These are phyloP conservation scores for Allophyes oxyacanthae DNA, from an alignment of 2,888 invertebrate species.

Conservation along the genomic window DNA sequence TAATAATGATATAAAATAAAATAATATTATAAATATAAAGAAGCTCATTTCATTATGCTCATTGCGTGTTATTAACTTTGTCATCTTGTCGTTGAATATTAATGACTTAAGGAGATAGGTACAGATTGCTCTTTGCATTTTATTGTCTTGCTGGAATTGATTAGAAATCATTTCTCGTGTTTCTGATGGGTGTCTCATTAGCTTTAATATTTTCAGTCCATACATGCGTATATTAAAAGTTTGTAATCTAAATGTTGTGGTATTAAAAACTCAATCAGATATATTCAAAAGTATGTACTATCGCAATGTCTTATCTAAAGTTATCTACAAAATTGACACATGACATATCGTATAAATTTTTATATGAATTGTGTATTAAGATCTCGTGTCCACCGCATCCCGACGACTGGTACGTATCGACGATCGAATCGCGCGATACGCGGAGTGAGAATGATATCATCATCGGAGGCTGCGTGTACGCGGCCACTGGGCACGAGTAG, in stretches of 20 bases:
- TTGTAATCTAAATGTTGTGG: background rate
- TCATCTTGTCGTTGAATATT: slow-evolving; percentile 59
- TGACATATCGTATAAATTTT: slow-evolving; percentile 77
- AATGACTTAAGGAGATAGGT: slow-evolving; percentile 52
- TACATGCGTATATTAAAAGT: background rate
- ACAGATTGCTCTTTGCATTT: slow-evolving; percentile 27
- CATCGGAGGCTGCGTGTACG: slow-evolving; percentile 61
- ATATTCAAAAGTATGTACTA: slow-evolving; percentile 53
- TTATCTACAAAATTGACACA: slow-evolving; percentile 74
- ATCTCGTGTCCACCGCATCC: slow-evolving; percentile 67
- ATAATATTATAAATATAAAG: slow-evolving; percentile 52
- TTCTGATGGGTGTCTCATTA: background rate
- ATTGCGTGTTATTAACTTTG: slow-evolving; percentile 63
- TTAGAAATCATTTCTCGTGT: slow-evolving; percentile 10
- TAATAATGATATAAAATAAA: slow-evolving; percentile 57
- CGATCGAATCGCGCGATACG: slow-evolving; percentile 79
- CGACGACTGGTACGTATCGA: slow-evolving; percentile 68
- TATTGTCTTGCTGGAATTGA: slow-evolving; percentile 20
- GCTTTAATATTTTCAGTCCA: background rate
- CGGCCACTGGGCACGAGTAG: slow-evolving; percentile 58
- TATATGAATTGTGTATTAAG: slow-evolving; percentile 72
- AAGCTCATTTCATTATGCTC: slow-evolving; percentile 64
- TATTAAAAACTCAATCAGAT: slow-evolving; percentile 21
- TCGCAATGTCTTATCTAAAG: slow-evolving; percentile 67
- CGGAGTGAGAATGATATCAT: slow-evolving; percentile 71